These are phyloP conservation scores for Spheniscus humboldti DNA, from an alignment of 2,797 vertebrate species.

Conservation along the genomic window DNA sequence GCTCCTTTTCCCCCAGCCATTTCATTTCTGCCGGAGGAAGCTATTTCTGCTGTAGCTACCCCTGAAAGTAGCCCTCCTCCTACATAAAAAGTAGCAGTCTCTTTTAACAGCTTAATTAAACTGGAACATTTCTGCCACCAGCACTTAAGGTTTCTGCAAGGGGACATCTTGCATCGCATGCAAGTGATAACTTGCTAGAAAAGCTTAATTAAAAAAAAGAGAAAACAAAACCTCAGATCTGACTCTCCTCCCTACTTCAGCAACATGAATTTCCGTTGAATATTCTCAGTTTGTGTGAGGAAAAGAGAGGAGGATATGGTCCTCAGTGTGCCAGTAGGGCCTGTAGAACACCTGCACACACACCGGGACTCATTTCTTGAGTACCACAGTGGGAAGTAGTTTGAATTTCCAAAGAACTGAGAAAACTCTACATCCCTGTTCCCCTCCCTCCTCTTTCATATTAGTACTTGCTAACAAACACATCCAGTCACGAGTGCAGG, in stretches of 20 bases:
- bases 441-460: not conserved
- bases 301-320: not conserved
- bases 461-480: not conserved
- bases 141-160: not conserved
- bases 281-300: not conserved
- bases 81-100: not conserved
- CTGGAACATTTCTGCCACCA: not conserved
- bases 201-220: not conserved
- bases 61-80: not conserved
- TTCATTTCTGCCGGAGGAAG: not conserved
- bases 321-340: rapidly evolving
- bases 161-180: not conserved
- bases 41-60: not conserved
- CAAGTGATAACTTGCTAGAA: not conserved
- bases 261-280: not conserved
- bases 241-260: not conserved
- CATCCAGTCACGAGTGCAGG: not conserved
- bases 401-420: not conserved
- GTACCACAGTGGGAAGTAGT: not conserved
- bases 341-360: not conserved
- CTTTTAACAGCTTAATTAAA: not conserved
- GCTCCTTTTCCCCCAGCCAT: not conserved
- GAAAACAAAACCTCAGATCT: not conserved
- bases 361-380: not conserved
- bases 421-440: not conserved